Percentiles rank a stretch among this genome's conserved stretches.
phyloP scores from a whole-genome alignment of 2,888 invertebrate species.

The Dione vanillae region DNA sequence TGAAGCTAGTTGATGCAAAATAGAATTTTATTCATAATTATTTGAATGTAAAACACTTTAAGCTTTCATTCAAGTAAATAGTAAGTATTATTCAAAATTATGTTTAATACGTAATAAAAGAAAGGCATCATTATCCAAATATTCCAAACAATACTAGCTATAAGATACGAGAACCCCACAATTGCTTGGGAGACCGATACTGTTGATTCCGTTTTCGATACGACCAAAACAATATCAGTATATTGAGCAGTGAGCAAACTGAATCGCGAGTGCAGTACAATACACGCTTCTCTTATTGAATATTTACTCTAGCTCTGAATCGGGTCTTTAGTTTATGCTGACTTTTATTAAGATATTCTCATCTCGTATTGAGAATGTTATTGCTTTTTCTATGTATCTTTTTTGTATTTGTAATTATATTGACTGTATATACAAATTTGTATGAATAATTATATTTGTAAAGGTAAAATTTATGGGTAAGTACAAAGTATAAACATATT shows the following conservation, averaged over 20 bases:
- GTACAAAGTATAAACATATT: no score
- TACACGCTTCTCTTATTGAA: slow-evolving; percentile 70
- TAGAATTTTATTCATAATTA: neutral
- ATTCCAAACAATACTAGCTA: slow-evolving; percentile 30
- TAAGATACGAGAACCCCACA: slow-evolving; percentile 34
- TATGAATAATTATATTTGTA: no score
- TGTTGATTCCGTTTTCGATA: slow-evolving; percentile 62
- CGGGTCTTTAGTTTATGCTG: slow-evolving; percentile 50
- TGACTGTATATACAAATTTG: neutral
- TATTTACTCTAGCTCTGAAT: slow-evolving; percentile 64
- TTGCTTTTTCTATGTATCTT: slow-evolving; percentile 21
- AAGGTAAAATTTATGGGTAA: no score
- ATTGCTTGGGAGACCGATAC: slow-evolving; percentile 39
- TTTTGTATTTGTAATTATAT: neutral
- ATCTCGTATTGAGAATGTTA: slow-evolving; percentile 38
- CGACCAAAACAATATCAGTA: slow-evolving; percentile 70
- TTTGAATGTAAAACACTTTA: neutral
- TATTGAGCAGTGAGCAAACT: slow-evolving; percentile 74
- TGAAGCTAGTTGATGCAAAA: neutral
- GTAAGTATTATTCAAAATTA: neutral
- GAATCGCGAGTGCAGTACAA: slow-evolving; percentile 65
- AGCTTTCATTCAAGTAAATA: neutral
- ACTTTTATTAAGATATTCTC: slow-evolving; percentile 51
- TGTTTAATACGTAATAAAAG: neutral
- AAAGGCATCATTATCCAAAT: slow-evolving; percentile 30